These are phyloP conservation scores for Dilophus febrilis DNA, from an alignment of 2,888 invertebrate species.

Conservation along the genomic window DNA sequence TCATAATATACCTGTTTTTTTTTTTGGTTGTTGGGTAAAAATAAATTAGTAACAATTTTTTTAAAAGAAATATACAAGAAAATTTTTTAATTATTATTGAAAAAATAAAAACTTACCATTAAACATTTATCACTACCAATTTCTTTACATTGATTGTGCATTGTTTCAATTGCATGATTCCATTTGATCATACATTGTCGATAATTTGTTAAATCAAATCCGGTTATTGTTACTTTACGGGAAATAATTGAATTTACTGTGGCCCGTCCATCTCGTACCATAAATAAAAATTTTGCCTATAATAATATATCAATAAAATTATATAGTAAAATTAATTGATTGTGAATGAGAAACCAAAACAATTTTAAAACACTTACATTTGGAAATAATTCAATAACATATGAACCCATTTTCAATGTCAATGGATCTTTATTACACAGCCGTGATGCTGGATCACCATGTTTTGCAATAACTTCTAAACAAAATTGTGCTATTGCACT, in stretches of 20 bases:
- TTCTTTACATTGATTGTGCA: conserved; percentile 84
- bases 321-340: no score
- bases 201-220: conserved; percentile 87
- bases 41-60: neutral
- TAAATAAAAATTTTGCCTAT: conserved; percentile 84
- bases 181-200: conserved; percentile 91
- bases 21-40: neutral
- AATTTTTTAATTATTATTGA: no score
- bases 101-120: conserved; percentile 33
- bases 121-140: conserved; percentile 63
- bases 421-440: conserved; percentile 99
- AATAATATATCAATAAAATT: conserved; percentile 6
- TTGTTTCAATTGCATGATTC: conserved; percentile 88
- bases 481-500: conserved; percentile 94
- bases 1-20: conserved; percentile 75
- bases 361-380: conserved; percentile 33
- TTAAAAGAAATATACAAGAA: conserved; percentile 2
- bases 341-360: no score
- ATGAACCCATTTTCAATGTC: conserved; percentile 90
- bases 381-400: conserved; percentile 88
- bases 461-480: conserved; percentile 86
- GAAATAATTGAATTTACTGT: conserved; percentile 97
- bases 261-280: conserved; percentile 96
- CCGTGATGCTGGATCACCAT: conserved; percentile 86
- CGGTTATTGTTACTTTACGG: conserved; percentile 60